Base-by-base conservation (phyloP, 2,888 invertebrate species). In the Gryllus longicercus region DNA sequence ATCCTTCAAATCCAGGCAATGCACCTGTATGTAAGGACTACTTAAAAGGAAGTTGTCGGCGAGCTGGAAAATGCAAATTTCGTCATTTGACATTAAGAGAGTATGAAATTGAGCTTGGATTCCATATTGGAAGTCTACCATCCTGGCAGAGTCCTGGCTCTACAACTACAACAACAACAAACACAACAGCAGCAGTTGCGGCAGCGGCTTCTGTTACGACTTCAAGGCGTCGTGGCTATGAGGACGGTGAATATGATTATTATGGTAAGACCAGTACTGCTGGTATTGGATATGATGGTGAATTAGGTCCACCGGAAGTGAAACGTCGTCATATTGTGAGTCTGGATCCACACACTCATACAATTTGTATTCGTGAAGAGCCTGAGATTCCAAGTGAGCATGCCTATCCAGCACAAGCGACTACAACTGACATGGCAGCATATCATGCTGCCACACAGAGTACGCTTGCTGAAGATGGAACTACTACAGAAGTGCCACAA, bases 11-110 rank as follows among this genome's bases (percentile, higher is more conserved):
- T 76, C 81, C 81, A 51, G 82, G 86, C n/a, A 86, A 85, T 77
- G 82, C 85, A 75, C 90, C 90, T 4, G 85, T 90, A 78, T 90
- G 90, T 84, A 90, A 89, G 84, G 90, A 90, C 84, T 88, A 86
- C 84, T 84, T 89, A 75, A 89, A 89, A 83, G 88, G 89, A 16
- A 88, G 88, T 79, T 89, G 89, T 83, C 86, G 87, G 74, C 85
- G 89, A 2, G 89, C 63, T 63, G 86, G 84, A 21, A 82, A 83
- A 51, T 86, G 86, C 82, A 89, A 89, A 83, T 91, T 88, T 84
- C 86, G 88, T 51, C 90, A 90, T 84, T 82, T 85, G 49, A 83
- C 82, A 88, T 88, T 85, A 51, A 78, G 82, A 76, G 82, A 83
- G 77, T 81, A 82, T 21, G 49, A 77, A 50, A 49, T 49, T n/a